phyloP scores from a whole-genome alignment of 1,140 invertebrate genomes.

The Chelonus insularis region DNA sequence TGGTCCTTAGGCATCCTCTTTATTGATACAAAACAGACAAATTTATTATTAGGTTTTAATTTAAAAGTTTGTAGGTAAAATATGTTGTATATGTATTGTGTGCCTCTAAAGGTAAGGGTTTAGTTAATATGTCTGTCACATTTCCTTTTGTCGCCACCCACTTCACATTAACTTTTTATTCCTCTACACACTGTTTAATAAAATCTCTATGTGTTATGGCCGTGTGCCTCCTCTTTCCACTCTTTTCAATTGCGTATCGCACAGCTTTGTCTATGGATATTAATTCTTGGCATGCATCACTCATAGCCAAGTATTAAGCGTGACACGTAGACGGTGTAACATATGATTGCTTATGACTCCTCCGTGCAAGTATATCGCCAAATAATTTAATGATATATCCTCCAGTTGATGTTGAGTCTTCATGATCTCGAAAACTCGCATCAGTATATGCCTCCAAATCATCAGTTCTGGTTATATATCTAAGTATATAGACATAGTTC shows the following conservation, averaged over 20 bases:
- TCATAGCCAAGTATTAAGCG: conserved; percentile 40
- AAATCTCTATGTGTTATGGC: conserved; percentile 31
- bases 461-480: background rate
- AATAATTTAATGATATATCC: conserved; percentile 26
- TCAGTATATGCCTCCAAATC: conserved; percentile 16
- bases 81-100: too few relatives aligned
- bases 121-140: background rate
- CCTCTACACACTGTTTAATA: conserved; percentile 32
- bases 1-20: too few relatives aligned
- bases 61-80: too few relatives aligned
- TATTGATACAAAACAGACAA: too few relatives aligned
- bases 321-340: conserved; percentile 39
- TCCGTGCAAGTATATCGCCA: conserved; percentile 35
- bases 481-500: too few relatives aligned
- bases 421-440: conserved; percentile 26
- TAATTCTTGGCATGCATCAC: conserved; percentile 29
- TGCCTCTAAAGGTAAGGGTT: too few relatives aligned
- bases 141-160: conserved; percentile 34
- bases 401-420: conserved; percentile 11
- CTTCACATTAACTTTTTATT: conserved; percentile 28
- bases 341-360: conserved; percentile 34
- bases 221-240: conserved; percentile 29
- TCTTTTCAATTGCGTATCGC: conserved; percentile 19
- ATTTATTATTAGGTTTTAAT: too few relatives aligned
- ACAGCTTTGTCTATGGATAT: conserved; percentile 32